Base-by-base conservation (phyloP, 2,888 invertebrate genomes). In the Miltochrista miniata region DNA sequence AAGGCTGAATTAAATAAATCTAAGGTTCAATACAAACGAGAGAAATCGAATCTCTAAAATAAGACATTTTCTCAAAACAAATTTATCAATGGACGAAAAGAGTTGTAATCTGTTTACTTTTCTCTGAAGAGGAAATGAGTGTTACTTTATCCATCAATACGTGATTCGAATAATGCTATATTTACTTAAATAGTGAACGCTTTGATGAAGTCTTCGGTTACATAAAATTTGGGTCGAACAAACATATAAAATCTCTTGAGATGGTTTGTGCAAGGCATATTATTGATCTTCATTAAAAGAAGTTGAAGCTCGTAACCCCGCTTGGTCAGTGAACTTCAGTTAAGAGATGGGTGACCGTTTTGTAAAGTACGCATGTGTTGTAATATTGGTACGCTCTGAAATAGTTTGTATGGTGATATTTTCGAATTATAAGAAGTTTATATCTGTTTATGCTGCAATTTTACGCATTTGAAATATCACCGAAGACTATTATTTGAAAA, bases 121-220 rank as follows among this genome's bases (percentile, higher is more conserved):
- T 68, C 77, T 51, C 33, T 18, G 72, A 68, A 72, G 59, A 65
- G 72, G 71, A 75, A 72, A 45, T 54, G 49, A 59, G 57, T 53
- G 58, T 64, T 59, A 64, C 64, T 70, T 61, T 63, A 56, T 68
- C 56, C 68, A 69, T 76, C 75, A 68, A 74, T 77, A 63, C 61
- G 49, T 60, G 54, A 63, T 60, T 58, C 58, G 66, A 70, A 70
- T 72, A 71, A 64, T 51, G 53, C 51, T 60, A 64, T 61, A 61
- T 71, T 71, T 74, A 62, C 46, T 51, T 59, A 59, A 60, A 56
- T 48, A 58, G 54, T 51, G 45, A 58, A 61, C 56, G 45, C 66
- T 71, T 71, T 71, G 64, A 70, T 65, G 61, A 46, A 44, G 34
- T 48, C 59, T 58, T 51, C 31, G 47, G 61, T 67, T 64, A 57